phyloP scores from a whole-genome alignment of 2,888 invertebrate genomes.

The Athalia cordata region DNA sequence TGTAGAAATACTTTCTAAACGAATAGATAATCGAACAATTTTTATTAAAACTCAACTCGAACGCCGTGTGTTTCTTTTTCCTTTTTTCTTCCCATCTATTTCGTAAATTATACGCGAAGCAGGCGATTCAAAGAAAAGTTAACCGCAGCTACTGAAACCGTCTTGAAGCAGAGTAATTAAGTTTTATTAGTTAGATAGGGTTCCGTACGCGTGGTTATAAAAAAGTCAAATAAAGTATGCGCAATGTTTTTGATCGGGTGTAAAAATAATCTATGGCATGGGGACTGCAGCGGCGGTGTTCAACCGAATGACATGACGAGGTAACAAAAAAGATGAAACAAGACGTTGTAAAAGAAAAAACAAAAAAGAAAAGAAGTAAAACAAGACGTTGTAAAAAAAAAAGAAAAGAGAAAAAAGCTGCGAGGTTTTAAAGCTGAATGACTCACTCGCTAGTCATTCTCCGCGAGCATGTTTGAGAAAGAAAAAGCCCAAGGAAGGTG shows the following conservation, averaged over 20 bases:
- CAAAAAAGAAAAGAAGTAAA: conserved; percentile 7
- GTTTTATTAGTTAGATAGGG: background rate
- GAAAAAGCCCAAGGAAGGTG: conserved; percentile 17
- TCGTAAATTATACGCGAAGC: background rate
- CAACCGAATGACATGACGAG: background rate
- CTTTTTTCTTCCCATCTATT: too few species aligned
- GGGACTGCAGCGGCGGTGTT: background rate
- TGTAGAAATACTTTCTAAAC: too few species aligned
- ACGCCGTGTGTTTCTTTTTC: too few species aligned
- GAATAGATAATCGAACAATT: too few species aligned
- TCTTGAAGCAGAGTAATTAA: background rate
- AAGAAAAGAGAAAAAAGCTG: background rate
- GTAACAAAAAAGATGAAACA: conserved; percentile 34
- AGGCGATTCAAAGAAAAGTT: background rate
- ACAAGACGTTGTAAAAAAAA: background rate
- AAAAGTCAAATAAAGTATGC: conserved; percentile 5
- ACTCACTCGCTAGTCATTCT: conserved; percentile 16
- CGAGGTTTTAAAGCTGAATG: background rate
- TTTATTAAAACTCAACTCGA: too few species aligned
- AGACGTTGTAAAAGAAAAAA: background rate
- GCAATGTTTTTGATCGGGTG: conserved; percentile 16
- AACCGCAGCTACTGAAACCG: background rate
- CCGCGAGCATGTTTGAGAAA: background rate
- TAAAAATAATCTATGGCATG: conserved; percentile 34
- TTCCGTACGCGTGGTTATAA: background rate